A percentile compares a stretch with the other conserved stretches of the same genome.
Conservation (phyloP, 2,113 vertebrate species). For the Tylochromis polylepis region DNA sequence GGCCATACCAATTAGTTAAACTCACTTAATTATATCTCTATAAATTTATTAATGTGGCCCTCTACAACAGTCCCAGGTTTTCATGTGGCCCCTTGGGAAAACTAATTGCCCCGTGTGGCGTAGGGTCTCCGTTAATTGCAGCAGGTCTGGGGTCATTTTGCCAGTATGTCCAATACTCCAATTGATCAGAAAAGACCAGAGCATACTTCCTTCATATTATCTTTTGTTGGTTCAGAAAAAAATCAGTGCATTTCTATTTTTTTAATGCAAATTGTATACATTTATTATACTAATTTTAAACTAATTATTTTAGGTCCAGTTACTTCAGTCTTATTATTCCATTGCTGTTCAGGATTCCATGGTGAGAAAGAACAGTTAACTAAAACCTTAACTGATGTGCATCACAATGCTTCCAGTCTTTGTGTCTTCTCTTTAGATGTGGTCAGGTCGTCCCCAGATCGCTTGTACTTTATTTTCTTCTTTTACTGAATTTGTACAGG, state of each 20-base stretch:
- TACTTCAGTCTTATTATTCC: not conserved
- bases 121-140: not conserved
- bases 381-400: not conserved
- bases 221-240: not conserved
- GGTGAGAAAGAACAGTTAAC: not conserved
- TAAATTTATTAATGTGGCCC: not conserved
- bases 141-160: not conserved
- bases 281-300: not conserved
- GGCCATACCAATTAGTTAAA: not conserved
- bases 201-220: not conserved
- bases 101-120: not conserved
- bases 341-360: not conserved
- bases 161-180: not conserved
- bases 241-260: accelerated
- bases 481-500: not conserved
- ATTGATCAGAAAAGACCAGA: not conserved
- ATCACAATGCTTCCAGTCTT: not conserved
- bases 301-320: accelerated
- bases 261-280: not conserved
- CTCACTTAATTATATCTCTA: not conserved
- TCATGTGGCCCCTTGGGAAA: not conserved
- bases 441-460: not conserved
- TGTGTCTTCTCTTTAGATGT: not conserved
- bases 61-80: not conserved
- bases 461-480: not conserved